A percentile compares a stretch with the other conserved stretches of the same genome.
These are phyloP conservation scores for Diplosoma virens DNA, from an alignment of 23 tunicate genomes.

Conservation along the genomic window DNA sequence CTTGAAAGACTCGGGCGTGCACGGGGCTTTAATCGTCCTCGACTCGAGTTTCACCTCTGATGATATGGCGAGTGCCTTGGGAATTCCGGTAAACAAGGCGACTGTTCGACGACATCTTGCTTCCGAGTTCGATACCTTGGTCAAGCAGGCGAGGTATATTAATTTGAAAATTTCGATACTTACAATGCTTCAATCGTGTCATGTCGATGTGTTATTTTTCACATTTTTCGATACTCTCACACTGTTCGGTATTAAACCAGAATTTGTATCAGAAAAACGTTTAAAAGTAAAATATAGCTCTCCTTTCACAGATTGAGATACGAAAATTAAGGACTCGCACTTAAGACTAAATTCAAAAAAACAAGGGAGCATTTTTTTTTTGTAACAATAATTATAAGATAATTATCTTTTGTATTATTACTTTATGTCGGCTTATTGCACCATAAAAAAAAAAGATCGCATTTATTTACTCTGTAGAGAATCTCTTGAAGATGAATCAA, in stretches of 20 bases:
- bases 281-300: background rate
- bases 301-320: too few relatives aligned
- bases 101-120: conserved; percentile 83
- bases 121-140: conserved; percentile 80
- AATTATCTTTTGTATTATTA: too few relatives aligned
- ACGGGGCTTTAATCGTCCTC: conserved; percentile 72
- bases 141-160: conserved; percentile 58
- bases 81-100: conserved; percentile 82
- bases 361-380: too few relatives aligned
- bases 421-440: too few relatives aligned
- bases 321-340: too few relatives aligned
- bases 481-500: conserved; percentile 31
- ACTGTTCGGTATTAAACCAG: too few relatives aligned
- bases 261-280: too few relatives aligned
- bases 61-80: conserved; percentile 73
- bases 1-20: conserved; percentile 75
- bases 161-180: background rate
- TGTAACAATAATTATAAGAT: too few relatives aligned
- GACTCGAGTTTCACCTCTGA: conserved; percentile 58
- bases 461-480: conserved; percentile 6
- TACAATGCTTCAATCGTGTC: too few relatives aligned
- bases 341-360: too few relatives aligned
- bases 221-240: too few relatives aligned
- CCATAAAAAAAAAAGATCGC: background rate
- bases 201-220: background rate